phyloP scores from a whole-genome alignment of 2,888 invertebrate species.

The Synanthedon formicaeformis region DNA sequence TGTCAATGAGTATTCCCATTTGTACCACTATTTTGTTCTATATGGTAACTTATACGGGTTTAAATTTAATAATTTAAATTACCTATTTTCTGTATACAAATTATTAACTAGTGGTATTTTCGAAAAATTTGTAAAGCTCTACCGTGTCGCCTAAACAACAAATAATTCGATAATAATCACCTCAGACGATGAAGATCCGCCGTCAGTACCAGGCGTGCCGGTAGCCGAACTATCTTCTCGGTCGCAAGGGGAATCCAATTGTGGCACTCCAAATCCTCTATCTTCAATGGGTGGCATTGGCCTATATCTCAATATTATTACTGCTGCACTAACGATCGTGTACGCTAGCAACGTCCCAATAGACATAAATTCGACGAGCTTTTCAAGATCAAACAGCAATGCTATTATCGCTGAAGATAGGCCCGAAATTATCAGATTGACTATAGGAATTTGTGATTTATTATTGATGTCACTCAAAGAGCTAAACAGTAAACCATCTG shows the following conservation, averaged over 20 bases:
- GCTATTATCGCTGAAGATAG: conserved; percentile 82
- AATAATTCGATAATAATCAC: conserved; percentile 21
- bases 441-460: conserved; percentile 84
- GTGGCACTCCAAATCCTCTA: conserved; percentile 54
- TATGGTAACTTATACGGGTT: no score
- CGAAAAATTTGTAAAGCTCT: no score
- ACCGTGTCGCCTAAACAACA: no score
- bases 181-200: conserved; percentile 71
- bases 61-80: no score
- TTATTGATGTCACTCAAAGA: conserved; percentile 82
- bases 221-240: conserved; percentile 74
- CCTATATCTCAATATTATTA: conserved; percentile 86
- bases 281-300: conserved; percentile 68
- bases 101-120: no score
- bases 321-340: conserved; percentile 91
- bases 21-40: no score
- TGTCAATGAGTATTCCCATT: no score
- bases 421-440: conserved; percentile 83
- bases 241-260: conserved; percentile 67
- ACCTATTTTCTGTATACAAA: no score
- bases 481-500: conserved; percentile 86
- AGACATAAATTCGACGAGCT: conserved; percentile 94
- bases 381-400: conserved; percentile 87
- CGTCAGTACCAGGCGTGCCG: conserved; percentile 72
- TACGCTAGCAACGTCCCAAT: conserved; percentile 90